Conservation (phyloP, 1,140 invertebrate species). For the Globodera ellingtonae region DNA sequence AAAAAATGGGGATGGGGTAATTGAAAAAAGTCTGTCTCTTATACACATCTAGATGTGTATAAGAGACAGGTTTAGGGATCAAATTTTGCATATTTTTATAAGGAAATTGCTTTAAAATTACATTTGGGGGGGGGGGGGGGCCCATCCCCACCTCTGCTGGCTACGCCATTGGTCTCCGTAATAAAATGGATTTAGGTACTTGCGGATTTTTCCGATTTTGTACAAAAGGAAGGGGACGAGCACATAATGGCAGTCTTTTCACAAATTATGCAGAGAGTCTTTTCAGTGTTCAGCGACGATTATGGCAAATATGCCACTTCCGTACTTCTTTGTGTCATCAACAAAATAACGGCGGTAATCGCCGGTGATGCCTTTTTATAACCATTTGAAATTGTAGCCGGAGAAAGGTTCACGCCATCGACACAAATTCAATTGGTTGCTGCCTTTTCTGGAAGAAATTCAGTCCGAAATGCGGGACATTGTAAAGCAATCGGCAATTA, state of each 20-base stretch:
- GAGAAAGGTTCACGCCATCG: conserved; percentile 39
- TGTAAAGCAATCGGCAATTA: conserved; percentile 46
- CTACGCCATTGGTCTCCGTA: too few species aligned
- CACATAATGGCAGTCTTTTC: conserved; percentile 15
- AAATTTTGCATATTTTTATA: too few species aligned
- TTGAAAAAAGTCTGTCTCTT: too few species aligned
- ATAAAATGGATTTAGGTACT: conserved; percentile 38
- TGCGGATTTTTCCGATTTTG: conserved; percentile 47
- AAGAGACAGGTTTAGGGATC: too few species aligned
- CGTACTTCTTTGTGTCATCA: conserved; percentile 39
- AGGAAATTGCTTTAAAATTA: too few species aligned
- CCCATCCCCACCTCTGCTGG: too few species aligned
- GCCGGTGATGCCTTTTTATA: not conserved
- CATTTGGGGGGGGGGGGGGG: too few species aligned
- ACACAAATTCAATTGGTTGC: conserved; percentile 46
- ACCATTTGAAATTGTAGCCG: conserved; percentile 25
- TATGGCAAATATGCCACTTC: conserved; percentile 56
- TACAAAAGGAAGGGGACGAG: conserved; percentile 44
- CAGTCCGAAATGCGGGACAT: conserved; percentile 48
- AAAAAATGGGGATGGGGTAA: too few species aligned
- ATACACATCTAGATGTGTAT: too few species aligned
- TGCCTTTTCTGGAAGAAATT: conserved; percentile 49
- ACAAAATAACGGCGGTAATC: conserved; percentile 51
- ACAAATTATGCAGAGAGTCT: conserved; percentile 28
- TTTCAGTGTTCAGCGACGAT: conserved; percentile 44